These are phyloP conservation scores for Drosophila lacertosa DNA, from an alignment of 1,140 invertebrate species.

Conservation along the genomic window DNA sequence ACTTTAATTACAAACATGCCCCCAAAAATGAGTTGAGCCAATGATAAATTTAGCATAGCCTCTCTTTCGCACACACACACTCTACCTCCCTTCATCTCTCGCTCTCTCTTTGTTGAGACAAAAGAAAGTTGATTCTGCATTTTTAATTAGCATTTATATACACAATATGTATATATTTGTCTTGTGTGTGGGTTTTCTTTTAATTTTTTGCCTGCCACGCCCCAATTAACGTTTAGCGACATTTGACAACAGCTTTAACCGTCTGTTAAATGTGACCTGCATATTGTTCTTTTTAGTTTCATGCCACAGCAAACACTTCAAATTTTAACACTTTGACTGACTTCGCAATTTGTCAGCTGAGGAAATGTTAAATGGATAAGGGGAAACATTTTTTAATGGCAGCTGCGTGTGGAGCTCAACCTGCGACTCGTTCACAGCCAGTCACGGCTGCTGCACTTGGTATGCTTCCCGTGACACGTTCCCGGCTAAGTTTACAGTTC, in stretches of 20 bases:
- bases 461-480: conserved; percentile 32
- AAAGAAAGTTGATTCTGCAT: conserved; percentile 39
- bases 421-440: conserved; percentile 3
- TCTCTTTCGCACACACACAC: neutral
- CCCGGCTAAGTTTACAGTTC: neutral
- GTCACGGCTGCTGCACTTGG: conserved; percentile 51
- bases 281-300: conserved; percentile 51
- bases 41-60: neutral
- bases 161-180: too few relatives aligned
- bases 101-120: neutral
- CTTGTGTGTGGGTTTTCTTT: conserved; percentile 7
- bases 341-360: conserved; percentile 39
- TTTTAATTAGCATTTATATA: conserved; percentile 71
- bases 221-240: conserved; percentile 50
- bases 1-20: conserved; percentile 44
- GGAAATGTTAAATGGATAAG: neutral
- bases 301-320: conserved; percentile 32
- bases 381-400: conserved; percentile 29
- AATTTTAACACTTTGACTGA: conserved; percentile 27
- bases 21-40: conserved; percentile 12
- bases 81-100: neutral
- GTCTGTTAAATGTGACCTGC: conserved; percentile 61
- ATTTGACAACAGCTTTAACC: conserved; percentile 3
- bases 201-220: conserved; percentile 39
- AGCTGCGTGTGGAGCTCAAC: conserved; percentile 15